These are phyloP conservation scores for Himantopus leucocephalus DNA, from an alignment of 2,113 vertebrate species.

Conservation along the genomic window DNA sequence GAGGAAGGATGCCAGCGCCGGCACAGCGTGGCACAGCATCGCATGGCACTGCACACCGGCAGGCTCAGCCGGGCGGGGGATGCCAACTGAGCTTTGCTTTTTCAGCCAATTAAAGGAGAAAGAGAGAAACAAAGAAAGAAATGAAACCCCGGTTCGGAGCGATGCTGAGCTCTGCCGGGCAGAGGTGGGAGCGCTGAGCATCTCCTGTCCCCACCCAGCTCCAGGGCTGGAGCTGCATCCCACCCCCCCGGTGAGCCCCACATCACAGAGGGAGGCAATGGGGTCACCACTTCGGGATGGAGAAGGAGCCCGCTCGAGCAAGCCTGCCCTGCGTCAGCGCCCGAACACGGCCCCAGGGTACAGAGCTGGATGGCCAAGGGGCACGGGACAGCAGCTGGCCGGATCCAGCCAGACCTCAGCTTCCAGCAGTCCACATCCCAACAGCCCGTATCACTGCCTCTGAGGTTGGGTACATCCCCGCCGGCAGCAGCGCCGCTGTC, in stretches of 20 bases:
- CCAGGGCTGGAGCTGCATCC: neutral
- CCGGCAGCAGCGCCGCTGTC: fast-evolving
- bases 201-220: neutral
- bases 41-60: neutral
- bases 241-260: neutral
- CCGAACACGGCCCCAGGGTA: neutral
- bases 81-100: conserved; percentile 7
- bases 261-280: fast-evolving
- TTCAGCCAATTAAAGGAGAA: conserved; percentile 34
- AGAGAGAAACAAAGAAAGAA: conserved; percentile 47
- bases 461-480: neutral
- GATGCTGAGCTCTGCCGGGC: neutral
- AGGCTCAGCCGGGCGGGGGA: neutral
- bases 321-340: fast-evolving
- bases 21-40: fast-evolving
- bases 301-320: fast-evolving
- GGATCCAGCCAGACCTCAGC: neutral
- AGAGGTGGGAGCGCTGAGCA: neutral
- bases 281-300: fast-evolving
- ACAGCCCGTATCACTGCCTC: fast-evolving
- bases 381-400: fast-evolving
- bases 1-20: neutral
- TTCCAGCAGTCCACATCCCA: fast-evolving
- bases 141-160: fast-evolving
- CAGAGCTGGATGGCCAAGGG: fast-evolving